Conservation (phyloP, 1,140 invertebrate genomes). For the Anastrepha obliqua region DNA sequence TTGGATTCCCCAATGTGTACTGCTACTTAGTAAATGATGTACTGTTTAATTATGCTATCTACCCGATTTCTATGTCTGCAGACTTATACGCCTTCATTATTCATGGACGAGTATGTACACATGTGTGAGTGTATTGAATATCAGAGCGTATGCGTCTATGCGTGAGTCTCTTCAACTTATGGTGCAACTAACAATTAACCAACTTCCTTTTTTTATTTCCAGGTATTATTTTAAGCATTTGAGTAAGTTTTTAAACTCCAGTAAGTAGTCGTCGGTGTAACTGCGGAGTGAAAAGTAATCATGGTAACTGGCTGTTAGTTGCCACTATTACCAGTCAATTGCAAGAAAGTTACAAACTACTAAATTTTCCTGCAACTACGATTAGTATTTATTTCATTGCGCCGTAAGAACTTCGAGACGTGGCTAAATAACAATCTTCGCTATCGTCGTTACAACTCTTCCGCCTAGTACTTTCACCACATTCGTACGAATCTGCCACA, state of each 20-base stretch:
- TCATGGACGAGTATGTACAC: too few species aligned
- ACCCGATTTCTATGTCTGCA: too few species aligned
- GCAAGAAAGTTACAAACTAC: constrained; percentile 20
- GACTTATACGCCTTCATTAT: too few species aligned
- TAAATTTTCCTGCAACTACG: constrained; percentile 24
- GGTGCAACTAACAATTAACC: background rate
- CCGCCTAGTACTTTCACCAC: background rate
- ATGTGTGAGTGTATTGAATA: too few species aligned
- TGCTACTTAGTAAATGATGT: too few species aligned
- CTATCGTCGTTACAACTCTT: constrained; percentile 13
- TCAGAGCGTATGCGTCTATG: too few species aligned
- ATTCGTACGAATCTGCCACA: background rate
- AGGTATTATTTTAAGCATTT: background rate
- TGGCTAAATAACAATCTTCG: constrained; percentile 32
- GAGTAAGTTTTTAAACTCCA: constrained; percentile 22
- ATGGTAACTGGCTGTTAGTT: constrained; percentile 44
- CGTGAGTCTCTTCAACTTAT: background rate
- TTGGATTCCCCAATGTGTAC: too few species aligned
- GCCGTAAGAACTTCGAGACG: constrained; percentile 11
- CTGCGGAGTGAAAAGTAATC: background rate
- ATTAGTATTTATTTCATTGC: constrained; percentile 49
- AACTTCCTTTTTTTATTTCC: background rate
- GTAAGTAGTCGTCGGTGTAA: background rate
- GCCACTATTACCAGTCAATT: constrained; percentile 46
- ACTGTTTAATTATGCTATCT: too few species aligned